These are phyloP conservation scores for Gymnocheta viridis DNA, from an alignment of 2,888 invertebrate genomes.

Conservation along the genomic window DNA sequence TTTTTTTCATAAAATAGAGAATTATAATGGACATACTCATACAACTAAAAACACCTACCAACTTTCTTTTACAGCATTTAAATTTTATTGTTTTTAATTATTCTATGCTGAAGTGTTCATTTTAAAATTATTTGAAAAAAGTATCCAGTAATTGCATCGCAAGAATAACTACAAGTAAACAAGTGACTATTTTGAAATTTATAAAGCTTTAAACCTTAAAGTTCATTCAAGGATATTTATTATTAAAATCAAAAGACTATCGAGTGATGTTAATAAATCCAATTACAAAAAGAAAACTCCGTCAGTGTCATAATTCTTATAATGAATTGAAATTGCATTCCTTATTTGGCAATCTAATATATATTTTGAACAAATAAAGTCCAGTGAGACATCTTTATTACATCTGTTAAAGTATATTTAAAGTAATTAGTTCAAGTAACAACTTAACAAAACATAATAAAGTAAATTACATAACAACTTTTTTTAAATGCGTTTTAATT, in stretches of 20 bases:
- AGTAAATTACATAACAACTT: background rate
- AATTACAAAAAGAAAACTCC: background rate
- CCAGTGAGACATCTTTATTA: background rate
- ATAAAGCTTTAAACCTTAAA: background rate
- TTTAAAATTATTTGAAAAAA: background rate
- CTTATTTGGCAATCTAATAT: background rate
- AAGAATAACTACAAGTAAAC: background rate
- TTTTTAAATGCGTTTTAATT: background rate
- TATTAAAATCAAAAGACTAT: background rate
- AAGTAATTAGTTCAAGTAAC: background rate
- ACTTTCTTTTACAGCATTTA: background rate
- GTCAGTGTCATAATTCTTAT: background rate
- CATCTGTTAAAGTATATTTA: background rate
- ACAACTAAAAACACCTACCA: too few species aligned
- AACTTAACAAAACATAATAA: background rate
- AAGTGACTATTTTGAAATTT: background rate
- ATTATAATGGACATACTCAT: background rate
- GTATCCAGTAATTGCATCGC: too few species aligned
- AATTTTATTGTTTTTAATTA: background rate
- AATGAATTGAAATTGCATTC: background rate
- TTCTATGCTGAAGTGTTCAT: too few species aligned
- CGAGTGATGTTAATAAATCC: background rate
- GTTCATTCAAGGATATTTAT: background rate
- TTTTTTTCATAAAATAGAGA: background rate
- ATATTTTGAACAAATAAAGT: background rate